Evolutionary conservation across 2,113 vertebrate genomes (phyloP).

Genomic region (Furnarius figulus): DNA sequence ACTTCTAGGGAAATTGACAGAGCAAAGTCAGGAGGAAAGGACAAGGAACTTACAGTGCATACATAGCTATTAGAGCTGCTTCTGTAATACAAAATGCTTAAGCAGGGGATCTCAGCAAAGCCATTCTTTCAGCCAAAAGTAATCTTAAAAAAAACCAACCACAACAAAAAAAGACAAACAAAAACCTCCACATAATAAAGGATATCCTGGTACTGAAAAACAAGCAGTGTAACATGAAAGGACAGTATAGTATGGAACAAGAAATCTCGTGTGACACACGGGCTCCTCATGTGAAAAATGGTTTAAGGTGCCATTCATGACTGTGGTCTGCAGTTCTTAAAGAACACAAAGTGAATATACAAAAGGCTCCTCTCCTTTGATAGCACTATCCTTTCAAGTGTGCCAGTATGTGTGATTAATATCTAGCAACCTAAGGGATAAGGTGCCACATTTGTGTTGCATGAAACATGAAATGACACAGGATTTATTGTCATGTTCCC

Average conservation of each 20-base stretch:
- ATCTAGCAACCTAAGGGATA: conserved; percentile 60
- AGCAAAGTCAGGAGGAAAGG: neutral
- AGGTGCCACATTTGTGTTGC: conserved; percentile 29
- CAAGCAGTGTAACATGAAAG: conserved; percentile 59
- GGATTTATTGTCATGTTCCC: conserved; percentile 7
- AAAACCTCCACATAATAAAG: neutral
- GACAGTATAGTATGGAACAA: conserved; percentile 64
- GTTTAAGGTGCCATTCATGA: conserved; percentile 67
- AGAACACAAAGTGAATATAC: conserved; percentile 67
- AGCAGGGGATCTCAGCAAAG: neutral
- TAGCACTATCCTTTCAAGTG: conserved; percentile 59
- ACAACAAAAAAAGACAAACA: too few species aligned
- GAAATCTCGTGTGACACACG: conserved; percentile 62
- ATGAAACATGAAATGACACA: conserved; percentile 65
- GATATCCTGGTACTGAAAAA: conserved; percentile 62
- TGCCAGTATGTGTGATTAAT: conserved; percentile 66
- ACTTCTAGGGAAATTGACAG: neutral
- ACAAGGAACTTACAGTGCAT: neutral
- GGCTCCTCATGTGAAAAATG: conserved; percentile 66
- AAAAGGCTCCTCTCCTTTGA: conserved; percentile 53
- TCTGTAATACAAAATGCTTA: neutral
- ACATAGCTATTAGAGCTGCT: neutral
- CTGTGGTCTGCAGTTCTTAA: conserved; percentile 51
- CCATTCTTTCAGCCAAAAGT: conserved; percentile 23
- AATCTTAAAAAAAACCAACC: neutral